These are phyloP conservation scores for Nansenia antarctica DNA, from an alignment of 2,113 vertebrate genomes.

Conservation along the genomic window DNA sequence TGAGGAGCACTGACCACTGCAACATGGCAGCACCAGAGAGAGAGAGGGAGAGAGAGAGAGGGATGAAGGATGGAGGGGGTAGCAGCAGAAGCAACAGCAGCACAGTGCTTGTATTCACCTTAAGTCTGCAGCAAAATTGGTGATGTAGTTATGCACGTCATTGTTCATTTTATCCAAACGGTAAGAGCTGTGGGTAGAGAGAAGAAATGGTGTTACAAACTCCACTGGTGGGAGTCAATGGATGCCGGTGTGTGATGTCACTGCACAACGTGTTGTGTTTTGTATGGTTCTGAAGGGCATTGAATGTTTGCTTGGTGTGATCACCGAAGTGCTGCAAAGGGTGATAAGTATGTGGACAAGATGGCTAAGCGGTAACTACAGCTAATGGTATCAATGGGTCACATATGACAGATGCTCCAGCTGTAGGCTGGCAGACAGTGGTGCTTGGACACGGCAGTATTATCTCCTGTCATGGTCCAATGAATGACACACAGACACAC, in stretches of 20 bases:
- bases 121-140: constrained; percentile 82
- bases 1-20: constrained; percentile 46
- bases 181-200: constrained; percentile 78
- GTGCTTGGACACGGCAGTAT: constrained; percentile 8
- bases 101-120: constrained; percentile 71
- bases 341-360: constrained; percentile 23
- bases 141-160: constrained; percentile 82
- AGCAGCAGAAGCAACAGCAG: too few relatives aligned
- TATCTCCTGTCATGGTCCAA: constrained; percentile 8
- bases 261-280: constrained; percentile 17
- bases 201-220: constrained; percentile 66
- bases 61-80: too few relatives aligned
- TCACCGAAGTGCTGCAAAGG: constrained; percentile 59
- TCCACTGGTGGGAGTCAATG: constrained; percentile 38
- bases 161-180: constrained; percentile 82
- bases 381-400: constrained; percentile 1
- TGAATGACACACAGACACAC: constrained; percentile 25
- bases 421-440: constrained; percentile 1
- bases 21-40: constrained; percentile 43
- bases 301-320: constrained; percentile 63
- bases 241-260: constrained; percentile 35
- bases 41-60: not conserved
- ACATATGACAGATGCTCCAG: constrained; percentile 14
- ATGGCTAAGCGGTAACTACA: constrained; percentile 34
- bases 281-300: constrained; percentile 23